A percentile compares a stretch with the other conserved stretches of the same genome.
Conservation (phyloP, 2,797 vertebrate species). For the Mormyrops attenuatus region DNA sequence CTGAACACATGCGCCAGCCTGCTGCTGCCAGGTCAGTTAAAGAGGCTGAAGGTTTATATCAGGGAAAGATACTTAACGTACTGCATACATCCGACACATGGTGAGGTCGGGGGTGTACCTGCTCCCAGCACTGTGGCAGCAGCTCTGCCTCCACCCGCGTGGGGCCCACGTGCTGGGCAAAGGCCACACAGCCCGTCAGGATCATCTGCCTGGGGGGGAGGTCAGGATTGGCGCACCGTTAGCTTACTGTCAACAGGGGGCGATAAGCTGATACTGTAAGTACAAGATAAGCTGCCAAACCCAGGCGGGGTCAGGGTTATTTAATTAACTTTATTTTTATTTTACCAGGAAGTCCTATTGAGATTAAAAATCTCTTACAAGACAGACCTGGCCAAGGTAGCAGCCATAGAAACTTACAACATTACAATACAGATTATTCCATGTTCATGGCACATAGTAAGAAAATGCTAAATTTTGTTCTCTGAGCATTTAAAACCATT, state of each 20-base stretch:
- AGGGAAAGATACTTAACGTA: not conserved
- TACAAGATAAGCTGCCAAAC: not conserved
- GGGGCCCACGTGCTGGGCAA: conserved; percentile 92
- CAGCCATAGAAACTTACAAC: too few species aligned
- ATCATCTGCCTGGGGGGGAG: conserved; percentile 85
- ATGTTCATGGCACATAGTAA: too few species aligned
- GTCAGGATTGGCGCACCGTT: not conserved
- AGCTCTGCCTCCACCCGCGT: conserved; percentile 95
- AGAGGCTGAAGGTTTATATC: too few species aligned
- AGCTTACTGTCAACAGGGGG: not conserved
- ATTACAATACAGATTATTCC: too few species aligned
- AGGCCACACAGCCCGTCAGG: conserved; percentile 93
- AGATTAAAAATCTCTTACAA: too few species aligned
- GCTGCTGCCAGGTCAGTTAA: not conserved
- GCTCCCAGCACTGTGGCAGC: conserved; percentile 97
- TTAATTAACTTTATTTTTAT: too few species aligned
- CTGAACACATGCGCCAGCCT: not conserved
- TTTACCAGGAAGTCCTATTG: too few species aligned
- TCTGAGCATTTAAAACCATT: too few species aligned
- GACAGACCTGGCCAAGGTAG: too few species aligned
- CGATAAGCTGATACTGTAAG: not conserved
- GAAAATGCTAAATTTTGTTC: too few species aligned
- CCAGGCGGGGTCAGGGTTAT: too few species aligned
- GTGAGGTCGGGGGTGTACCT: conserved; percentile 62
- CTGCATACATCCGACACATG: not conserved